Conservation (phyloP, 2,888 invertebrate species). For the Diachrysia chrysitis region DNA sequence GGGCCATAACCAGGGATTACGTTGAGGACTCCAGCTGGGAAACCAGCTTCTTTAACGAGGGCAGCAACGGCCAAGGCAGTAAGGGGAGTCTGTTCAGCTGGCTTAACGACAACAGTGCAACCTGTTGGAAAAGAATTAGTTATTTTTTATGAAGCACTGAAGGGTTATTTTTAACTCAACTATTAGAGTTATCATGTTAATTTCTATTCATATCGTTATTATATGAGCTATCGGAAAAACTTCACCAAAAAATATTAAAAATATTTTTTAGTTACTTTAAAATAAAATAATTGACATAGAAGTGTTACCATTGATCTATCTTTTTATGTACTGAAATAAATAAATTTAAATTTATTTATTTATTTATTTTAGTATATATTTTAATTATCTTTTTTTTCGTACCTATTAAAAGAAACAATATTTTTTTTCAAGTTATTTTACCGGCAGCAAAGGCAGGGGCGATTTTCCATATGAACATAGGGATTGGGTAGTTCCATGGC, state of each 20-base stretch:
- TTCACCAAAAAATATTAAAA: too few relatives aligned
- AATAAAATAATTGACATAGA: too few relatives aligned
- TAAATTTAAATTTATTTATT: too few relatives aligned
- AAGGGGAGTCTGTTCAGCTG: slow-evolving; percentile 98
- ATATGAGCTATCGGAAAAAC: too few relatives aligned
- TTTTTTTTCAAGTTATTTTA: slow-evolving; percentile 48
- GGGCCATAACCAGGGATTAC: slow-evolving; percentile 96
- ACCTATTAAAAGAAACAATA: background rate
- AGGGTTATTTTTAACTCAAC: background rate
- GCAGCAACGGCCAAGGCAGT: slow-evolving; percentile 96
- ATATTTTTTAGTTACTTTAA: too few relatives aligned
- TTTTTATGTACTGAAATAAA: too few relatives aligned
- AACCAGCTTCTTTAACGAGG: slow-evolving; percentile 95
- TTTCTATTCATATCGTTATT: background rate
- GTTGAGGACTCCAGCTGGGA: slow-evolving; percentile 97
- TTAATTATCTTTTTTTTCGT: background rate
- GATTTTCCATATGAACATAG: slow-evolving; percentile 98
- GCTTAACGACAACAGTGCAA: slow-evolving; percentile 95
- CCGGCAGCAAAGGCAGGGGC: slow-evolving; percentile 93
- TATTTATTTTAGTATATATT: too few relatives aligned
- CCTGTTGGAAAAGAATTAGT: slow-evolving; percentile 73
- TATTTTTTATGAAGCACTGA: too few relatives aligned
- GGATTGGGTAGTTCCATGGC: slow-evolving; percentile 97
- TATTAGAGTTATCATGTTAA: background rate
- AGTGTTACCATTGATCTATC: too few relatives aligned